phyloP scores from a whole-genome alignment of 2,797 vertebrate genomes.

The Tadarida brasiliensis region DNA sequence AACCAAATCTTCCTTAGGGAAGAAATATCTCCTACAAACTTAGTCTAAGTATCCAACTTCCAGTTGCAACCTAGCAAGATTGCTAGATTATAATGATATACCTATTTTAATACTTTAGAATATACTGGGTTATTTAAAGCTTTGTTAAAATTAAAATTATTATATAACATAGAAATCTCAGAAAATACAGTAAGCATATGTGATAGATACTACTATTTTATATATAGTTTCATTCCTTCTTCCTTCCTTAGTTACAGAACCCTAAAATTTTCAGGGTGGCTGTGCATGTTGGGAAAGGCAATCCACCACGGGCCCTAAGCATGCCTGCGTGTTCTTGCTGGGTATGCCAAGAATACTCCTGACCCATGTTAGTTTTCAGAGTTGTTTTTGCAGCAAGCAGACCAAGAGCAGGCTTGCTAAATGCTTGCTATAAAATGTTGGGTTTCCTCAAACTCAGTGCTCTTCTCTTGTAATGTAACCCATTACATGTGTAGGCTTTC shows the following conservation, averaged over 20 bases:
- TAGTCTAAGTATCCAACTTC: constrained; percentile 5
- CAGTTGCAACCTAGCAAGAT: neutral
- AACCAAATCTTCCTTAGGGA: neutral
- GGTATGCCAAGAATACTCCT: neutral
- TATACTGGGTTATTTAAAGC: neutral
- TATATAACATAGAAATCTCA: neutral
- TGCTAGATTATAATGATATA: neutral
- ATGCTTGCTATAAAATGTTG: neutral
- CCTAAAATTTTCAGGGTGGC: neutral
- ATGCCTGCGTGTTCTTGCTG: neutral
- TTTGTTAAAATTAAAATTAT: neutral
- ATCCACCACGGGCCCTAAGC: neutral
- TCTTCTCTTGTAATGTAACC: neutral
- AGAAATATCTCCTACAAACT: neutral
- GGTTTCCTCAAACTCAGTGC: neutral
- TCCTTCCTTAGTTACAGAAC: neutral
- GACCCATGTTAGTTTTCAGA: neutral
- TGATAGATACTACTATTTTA: neutral
- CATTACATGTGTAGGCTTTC: neutral
- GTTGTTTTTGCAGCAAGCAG: neutral
- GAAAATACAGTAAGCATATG: neutral
- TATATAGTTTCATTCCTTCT: neutral
- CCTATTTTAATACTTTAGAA: constrained; percentile 21
- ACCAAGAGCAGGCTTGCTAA: neutral
- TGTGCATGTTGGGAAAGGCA: neutral